These are phyloP conservation scores for Cheilosia vulpina DNA, from an alignment of 2,888 invertebrate genomes.

Conservation along the genomic window DNA sequence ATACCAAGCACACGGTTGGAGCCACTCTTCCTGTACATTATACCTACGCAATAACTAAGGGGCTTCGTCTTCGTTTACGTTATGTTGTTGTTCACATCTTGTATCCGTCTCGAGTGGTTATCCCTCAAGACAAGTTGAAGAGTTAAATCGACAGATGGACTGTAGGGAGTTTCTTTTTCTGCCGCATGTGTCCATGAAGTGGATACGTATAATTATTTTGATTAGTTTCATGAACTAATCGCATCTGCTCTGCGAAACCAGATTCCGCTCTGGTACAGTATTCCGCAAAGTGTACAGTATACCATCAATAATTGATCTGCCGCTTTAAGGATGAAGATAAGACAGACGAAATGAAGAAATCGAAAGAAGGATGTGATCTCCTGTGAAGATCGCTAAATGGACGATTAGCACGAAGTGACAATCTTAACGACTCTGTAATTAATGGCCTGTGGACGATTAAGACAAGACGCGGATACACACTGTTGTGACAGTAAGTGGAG, in stretches of 20 bases:
- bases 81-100: background rate
- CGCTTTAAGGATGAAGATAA: conserved; percentile 15
- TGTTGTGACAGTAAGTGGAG: conserved; percentile 3
- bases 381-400: conserved; percentile 1
- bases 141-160: conserved; percentile 57
- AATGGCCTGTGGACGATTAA: conserved; percentile 36
- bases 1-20: conserved; percentile 21
- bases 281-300: conserved; percentile 33
- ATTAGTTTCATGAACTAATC: conserved; percentile 49
- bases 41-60: background rate
- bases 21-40: conserved; percentile 29
- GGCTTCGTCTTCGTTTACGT: conserved; percentile 5
- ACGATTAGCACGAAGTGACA: conserved; percentile 40
- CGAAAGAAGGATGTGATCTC: conserved; percentile 20
- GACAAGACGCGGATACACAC: background rate
- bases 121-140: conserved; percentile 54
- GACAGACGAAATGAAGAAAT: background rate
- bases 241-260: background rate
- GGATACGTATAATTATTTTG: conserved; percentile 65
- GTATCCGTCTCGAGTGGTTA: conserved; percentile 32
- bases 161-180: background rate
- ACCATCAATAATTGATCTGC: conserved; percentile 45
- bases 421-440: conserved; percentile 46
- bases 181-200: conserved; percentile 22
- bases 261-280: background rate